Percentiles rank a stretch among this genome's conserved stretches.
Conservation (phyloP, 2,888 invertebrate species). For the Metopia argyrocephala region DNA sequence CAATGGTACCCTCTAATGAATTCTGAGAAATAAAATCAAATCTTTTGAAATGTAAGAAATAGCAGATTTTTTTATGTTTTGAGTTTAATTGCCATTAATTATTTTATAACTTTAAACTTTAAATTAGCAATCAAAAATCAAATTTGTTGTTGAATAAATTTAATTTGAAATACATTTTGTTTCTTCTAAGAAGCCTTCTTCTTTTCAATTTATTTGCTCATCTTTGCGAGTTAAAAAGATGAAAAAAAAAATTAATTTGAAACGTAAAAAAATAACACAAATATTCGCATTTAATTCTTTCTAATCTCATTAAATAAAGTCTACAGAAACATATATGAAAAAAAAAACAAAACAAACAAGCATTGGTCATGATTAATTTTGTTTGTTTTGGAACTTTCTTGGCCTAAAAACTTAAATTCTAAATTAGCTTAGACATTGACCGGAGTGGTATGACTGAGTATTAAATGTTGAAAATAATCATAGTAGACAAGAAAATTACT, state of each 20-base stretch:
- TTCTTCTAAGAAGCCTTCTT: conserved; percentile 15
- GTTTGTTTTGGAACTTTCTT: conserved; percentile 4
- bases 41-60: too few relatives aligned
- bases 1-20: conserved; percentile 6
- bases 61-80: too few relatives aligned
- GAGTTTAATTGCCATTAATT: too few relatives aligned
- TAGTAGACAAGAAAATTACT: neutral
- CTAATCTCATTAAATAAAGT: conserved; percentile 49
- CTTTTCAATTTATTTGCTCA: too few relatives aligned
- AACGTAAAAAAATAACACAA: conserved; percentile 9
- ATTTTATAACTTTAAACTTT: too few relatives aligned
- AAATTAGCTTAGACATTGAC: neutral
- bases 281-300: conserved; percentile 3
- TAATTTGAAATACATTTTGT: conserved; percentile 21
- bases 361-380: neutral
- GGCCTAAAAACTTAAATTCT: conserved; percentile 21
- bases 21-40: conserved; percentile 19
- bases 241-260: conserved; percentile 19
- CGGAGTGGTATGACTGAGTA: neutral
- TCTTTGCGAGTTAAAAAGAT: too few relatives aligned
- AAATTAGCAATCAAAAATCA: too few relatives aligned
- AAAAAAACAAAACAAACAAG: too few relatives aligned
- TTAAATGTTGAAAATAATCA: conserved; percentile 6
- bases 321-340: too few relatives aligned
- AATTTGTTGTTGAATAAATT: too few relatives aligned